Percentiles rank a stretch among this genome's conserved stretches.
These are phyloP conservation scores for Anthophora plumipes DNA, from an alignment of 2,888 invertebrate genomes.

Conservation along the genomic window DNA sequence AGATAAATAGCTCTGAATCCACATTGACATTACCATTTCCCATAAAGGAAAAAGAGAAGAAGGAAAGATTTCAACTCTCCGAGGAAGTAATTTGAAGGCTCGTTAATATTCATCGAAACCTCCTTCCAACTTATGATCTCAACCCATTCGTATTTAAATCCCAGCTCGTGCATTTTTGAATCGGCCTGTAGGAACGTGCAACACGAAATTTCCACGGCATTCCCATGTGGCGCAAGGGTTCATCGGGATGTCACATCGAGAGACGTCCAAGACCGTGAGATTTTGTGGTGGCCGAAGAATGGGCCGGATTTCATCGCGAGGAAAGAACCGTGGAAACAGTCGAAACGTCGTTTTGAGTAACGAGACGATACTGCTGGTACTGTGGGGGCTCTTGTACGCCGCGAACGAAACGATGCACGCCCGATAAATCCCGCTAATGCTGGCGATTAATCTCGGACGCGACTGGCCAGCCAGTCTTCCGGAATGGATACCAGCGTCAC, in stretches of 20 bases:
- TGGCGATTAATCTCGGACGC: conserved; percentile 78
- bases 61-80: neutral
- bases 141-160: neutral
- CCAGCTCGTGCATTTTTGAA: conserved; percentile 9
- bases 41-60: no score
- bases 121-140: neutral
- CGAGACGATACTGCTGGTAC: conserved; percentile 68
- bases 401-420: conserved; percentile 72
- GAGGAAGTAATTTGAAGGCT: neutral
- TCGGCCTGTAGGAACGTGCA: conserved; percentile 21
- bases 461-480: conserved; percentile 73
- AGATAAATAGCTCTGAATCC: neutral
- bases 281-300: conserved; percentile 37
- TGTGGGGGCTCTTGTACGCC: conserved; percentile 56
- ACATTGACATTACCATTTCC: conserved; percentile 14
- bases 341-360: conserved; percentile 72
- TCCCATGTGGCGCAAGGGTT: conserved; percentile 53
- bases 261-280: conserved; percentile 48
- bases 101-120: conserved; percentile 14
- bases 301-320: conserved; percentile 30
- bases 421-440: conserved; percentile 79
- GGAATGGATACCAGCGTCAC: conserved; percentile 80
- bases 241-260: conserved; percentile 52
- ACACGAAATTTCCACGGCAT: conserved; percentile 47
- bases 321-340: conserved; percentile 60